Evolutionary conservation across 1,140 invertebrate genomes (phyloP).

Genomic region (Apis dorsata): DNA sequence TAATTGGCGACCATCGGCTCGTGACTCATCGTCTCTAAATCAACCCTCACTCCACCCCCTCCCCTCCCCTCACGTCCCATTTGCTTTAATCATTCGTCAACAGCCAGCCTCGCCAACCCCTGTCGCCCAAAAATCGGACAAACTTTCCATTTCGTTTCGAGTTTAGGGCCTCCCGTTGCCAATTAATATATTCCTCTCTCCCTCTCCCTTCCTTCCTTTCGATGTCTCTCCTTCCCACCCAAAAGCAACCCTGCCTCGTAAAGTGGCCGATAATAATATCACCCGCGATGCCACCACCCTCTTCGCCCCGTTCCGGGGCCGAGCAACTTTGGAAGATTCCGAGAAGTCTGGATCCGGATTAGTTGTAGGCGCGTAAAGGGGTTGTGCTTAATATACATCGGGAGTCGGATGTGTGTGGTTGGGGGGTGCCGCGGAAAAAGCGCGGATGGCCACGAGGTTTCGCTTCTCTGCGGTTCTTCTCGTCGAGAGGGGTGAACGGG

Average conservation of each 20-base stretch:
- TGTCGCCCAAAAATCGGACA: not conserved
- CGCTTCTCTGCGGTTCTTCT: not conserved
- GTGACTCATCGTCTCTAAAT: not conserved
- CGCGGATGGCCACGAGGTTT: slow-evolving; percentile 3
- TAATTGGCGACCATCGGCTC: not conserved
- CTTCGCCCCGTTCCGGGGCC: slow-evolving; percentile 19
- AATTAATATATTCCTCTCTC: too few relatives aligned
- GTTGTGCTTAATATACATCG: slow-evolving; percentile 62
- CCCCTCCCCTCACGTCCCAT: not conserved
- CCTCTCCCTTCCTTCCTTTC: too few relatives aligned
- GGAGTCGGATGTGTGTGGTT: slow-evolving; percentile 27
- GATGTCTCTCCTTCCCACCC: not conserved
- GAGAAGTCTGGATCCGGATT: slow-evolving; percentile 63
- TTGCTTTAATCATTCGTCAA: not conserved
- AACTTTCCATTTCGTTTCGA: not conserved
- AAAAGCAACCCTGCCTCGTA: slow-evolving; percentile 15
- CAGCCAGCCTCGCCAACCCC: not conserved
- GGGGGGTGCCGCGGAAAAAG: slow-evolving; percentile 36
- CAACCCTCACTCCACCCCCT: not conserved
- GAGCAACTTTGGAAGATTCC: slow-evolving; percentile 45
- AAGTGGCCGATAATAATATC: slow-evolving; percentile 35
- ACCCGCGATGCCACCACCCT: slow-evolving; percentile 22
- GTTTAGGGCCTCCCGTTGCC: too few relatives aligned
- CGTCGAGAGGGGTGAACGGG: slow-evolving; percentile 10
- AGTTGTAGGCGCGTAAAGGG: slow-evolving; percentile 52